A percentile compares a stretch with the other conserved stretches of the same genome.
These are phyloP conservation scores for Xenopus petersii DNA, from an alignment of 2,797 vertebrate species.

Conservation along the genomic window DNA sequence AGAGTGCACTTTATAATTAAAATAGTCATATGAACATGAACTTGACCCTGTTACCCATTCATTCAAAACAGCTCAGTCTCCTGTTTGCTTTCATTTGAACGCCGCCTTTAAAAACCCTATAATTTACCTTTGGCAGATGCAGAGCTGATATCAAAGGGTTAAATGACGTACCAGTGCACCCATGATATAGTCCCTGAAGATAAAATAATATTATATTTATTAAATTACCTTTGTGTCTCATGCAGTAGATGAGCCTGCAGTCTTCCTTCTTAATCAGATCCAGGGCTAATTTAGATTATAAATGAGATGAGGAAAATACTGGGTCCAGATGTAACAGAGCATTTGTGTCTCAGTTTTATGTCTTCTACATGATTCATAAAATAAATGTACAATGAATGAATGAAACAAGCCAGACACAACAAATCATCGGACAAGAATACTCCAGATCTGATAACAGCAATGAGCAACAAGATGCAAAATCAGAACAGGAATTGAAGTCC, in stretches of 20 bases:
- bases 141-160: too few relatives aligned
- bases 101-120: too few relatives aligned
- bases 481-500: neutral
- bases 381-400: neutral
- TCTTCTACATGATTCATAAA: neutral
- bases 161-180: too few relatives aligned
- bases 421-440: neutral
- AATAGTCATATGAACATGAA: too few relatives aligned
- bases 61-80: too few relatives aligned
- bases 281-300: neutral
- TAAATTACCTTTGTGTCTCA: neutral
- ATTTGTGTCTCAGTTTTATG: neutral
- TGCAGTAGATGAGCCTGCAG: constrained; percentile 1
- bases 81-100: too few relatives aligned
- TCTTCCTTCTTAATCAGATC: constrained; percentile 13
- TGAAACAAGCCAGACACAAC: constrained; percentile 1
- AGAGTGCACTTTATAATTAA: too few relatives aligned
- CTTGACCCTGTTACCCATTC: too few relatives aligned
- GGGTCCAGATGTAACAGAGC: neutral
- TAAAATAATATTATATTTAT: too few relatives aligned
- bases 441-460: neutral
- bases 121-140: too few relatives aligned
- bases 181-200: too few relatives aligned
- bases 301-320: constrained; percentile 4
- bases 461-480: neutral